A percentile compares a stretch with the other conserved stretches of the same genome.
Evolutionary conservation across 2,113 vertebrate species (phyloP).

Genomic region (Heterochromis multidens): DNA sequence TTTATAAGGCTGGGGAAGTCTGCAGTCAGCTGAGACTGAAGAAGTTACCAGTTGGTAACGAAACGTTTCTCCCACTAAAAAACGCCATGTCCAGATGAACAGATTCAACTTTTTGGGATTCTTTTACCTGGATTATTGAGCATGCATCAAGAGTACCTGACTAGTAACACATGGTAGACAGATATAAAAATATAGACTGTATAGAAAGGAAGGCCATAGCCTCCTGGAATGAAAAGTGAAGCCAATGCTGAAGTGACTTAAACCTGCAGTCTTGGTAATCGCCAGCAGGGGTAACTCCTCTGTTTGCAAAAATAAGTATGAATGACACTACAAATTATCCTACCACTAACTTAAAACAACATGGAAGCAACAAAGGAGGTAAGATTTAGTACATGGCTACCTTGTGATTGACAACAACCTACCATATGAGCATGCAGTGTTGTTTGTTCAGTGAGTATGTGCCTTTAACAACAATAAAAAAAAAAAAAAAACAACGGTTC

Average conservation of each 20-base stretch:
- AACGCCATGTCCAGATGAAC: too few species aligned
- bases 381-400: accelerated
- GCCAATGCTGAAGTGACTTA: not conserved
- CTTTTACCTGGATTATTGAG: too few species aligned
- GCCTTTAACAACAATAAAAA: not conserved
- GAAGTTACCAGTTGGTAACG: too few species aligned
- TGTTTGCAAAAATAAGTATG: not conserved
- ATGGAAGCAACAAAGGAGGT: not conserved
- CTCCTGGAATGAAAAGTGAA: not conserved
- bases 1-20: too few species aligned
- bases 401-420: not conserved
- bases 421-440: not conserved
- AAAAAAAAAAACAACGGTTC: not conserved
- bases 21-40: too few species aligned
- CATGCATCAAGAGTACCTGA: too few species aligned
- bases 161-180: not conserved
- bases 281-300: not conserved
- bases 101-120: too few species aligned
- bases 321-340: too few species aligned
- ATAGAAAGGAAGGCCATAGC: not conserved
- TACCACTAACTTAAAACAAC: accelerated
- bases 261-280: accelerated
- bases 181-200: not conserved
- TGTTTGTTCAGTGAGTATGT: not conserved
- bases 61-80: too few species aligned